phyloP scores from a whole-genome alignment of 2,113 vertebrate species.

The Scomber colias region DNA sequence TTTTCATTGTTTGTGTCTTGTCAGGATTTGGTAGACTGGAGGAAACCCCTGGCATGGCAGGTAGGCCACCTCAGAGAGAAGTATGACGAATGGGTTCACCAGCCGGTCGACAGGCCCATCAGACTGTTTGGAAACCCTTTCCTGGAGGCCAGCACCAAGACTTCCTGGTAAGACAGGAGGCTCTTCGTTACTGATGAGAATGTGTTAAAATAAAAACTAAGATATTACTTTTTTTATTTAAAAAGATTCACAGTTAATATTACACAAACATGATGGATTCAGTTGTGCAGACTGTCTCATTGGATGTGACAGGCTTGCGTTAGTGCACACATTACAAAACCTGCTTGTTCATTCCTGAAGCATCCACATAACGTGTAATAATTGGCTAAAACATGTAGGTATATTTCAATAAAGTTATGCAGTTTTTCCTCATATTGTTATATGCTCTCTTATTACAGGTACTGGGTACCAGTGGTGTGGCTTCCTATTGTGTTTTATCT shows the following conservation, averaged over 20 bases:
- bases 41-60: constrained; percentile 95
- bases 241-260: too few relatives aligned
- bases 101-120: constrained; percentile 94
- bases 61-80: constrained; percentile 95
- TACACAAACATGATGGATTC: too few relatives aligned
- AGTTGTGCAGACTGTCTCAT: too few relatives aligned
- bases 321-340: too few relatives aligned
- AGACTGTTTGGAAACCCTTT: constrained; percentile 94
- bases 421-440: too few relatives aligned
- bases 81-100: constrained; percentile 96
- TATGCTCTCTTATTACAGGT: constrained; percentile 83
- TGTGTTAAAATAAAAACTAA: background rate
- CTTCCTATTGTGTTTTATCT: constrained; percentile 91
- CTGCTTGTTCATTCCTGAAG: too few relatives aligned
- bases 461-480: constrained; percentile 93
- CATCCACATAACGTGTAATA: too few relatives aligned
- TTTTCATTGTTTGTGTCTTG: background rate
- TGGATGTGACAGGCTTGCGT: too few relatives aligned
- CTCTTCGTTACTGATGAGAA: background rate
- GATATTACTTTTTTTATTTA: background rate
- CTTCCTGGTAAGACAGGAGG: constrained; percentile 88
- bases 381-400: too few relatives aligned
- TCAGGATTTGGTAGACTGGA: constrained; percentile 97
- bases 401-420: too few relatives aligned
- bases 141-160: constrained; percentile 92